These are phyloP conservation scores for Drosophila lini DNA, from an alignment of 1,140 invertebrate species.

Conservation along the genomic window DNA sequence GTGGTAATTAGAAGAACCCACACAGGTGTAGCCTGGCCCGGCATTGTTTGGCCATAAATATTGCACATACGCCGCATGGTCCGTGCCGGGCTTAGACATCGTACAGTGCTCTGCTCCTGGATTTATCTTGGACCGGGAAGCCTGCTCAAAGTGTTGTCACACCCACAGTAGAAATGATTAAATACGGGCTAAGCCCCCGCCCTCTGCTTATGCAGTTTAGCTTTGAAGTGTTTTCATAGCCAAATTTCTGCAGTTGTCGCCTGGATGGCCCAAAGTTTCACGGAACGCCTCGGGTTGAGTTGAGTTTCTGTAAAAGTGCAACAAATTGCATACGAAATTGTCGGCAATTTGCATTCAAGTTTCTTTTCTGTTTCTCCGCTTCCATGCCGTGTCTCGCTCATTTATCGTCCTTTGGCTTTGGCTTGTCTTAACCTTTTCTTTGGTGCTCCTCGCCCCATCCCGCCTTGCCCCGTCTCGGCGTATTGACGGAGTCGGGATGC, in stretches of 20 bases:
- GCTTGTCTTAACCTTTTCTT: conserved; percentile 16
- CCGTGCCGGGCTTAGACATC: conserved; percentile 2
- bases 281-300: conserved; percentile 1
- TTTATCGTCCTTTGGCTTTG: conserved; percentile 43
- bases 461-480: not conserved
- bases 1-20: conserved; percentile 59
- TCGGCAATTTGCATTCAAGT: conserved; percentile 67
- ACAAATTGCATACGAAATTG: conserved; percentile 71
- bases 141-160: conserved; percentile 12
- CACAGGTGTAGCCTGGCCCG: conserved; percentile 15
- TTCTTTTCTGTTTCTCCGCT: conserved; percentile 25
- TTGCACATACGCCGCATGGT: conserved; percentile 59
- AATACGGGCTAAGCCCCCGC: not conserved
- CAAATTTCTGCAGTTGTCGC: conserved; percentile 8
- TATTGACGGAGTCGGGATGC: conserved; percentile 34
- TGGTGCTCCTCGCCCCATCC: not conserved
- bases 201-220: not conserved
- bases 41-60: conserved; percentile 36
- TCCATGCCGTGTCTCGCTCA: conserved; percentile 32
- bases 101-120: conserved; percentile 7
- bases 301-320: conserved; percentile 34
- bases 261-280: conserved; percentile 12
- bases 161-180: conserved; percentile 24
- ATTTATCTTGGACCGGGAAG: conserved; percentile 4
- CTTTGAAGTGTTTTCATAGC: conserved; percentile 12